Base-by-base conservation (phyloP, 2,888 invertebrate species). In the Eilema griseolum region DNA sequence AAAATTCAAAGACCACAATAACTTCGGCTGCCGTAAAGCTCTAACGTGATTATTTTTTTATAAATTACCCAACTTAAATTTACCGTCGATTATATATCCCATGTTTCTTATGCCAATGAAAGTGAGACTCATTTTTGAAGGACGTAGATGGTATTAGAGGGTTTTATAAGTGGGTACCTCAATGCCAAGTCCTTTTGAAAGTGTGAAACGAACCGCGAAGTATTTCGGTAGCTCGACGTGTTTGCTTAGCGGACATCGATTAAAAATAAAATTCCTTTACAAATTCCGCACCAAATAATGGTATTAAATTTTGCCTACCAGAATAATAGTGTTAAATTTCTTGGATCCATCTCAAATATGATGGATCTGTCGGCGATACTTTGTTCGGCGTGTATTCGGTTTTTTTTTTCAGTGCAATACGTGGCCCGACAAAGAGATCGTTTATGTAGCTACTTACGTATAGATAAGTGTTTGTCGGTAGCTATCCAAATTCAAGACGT, bases 301-400 rank as follows among this genome's bases (percentile, higher is more conserved):
- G 92, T 85, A 91, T 91, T 88, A 92, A 88, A 88, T 89, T 86
- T 88, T 89, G 87, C 86, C 89, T 84, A 75, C 83, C 88, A 83
- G 89, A 84, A 93, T 92, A 93, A 92, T 91, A 90, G 94, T 93
- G 93, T 94, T 94, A 92, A 93, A 93, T 95, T 94, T 94, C 95
- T 84, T 88, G 88, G 86, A 92, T 90, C 86, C 82, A 89, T 89
- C 89, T 84, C 86, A 83, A 83, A 88, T 89, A 92, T 94, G 95
- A 94, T 93, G 86, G 89, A 94, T 95, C 89, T 90, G 91, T 88
- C 89, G 90, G 92, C 90, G 84, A 86, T 76, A 75, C 87, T 87
- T 91, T 90, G 66, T 66, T 41, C 12, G 3, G 11, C 7, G 37
- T 33, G 28, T 66, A 12, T 61, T 86, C 52, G 83, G 84, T 83